phyloP scores from a whole-genome alignment of 1,140 invertebrate genomes.

The Thaumatotibia leucotreta region DNA sequence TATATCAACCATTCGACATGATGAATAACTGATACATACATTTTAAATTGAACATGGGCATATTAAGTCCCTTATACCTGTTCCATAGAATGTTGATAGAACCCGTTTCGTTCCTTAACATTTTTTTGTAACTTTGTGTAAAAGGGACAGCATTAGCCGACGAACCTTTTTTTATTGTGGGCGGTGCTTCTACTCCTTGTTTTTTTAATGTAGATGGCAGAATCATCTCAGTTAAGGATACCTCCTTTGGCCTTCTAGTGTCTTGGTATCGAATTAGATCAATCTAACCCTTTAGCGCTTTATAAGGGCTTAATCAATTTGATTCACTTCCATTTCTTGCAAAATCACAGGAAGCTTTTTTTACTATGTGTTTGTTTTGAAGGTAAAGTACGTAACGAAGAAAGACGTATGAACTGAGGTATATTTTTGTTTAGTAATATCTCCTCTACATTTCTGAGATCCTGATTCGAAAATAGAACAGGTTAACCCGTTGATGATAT shows the following conservation, averaged over 20 bases:
- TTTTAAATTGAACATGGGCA: no score
- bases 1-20: no score
- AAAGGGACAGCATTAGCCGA: background rate
- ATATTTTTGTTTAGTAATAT: background rate
- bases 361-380: background rate
- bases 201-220: background rate
- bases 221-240: background rate
- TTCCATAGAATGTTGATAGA: background rate
- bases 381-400: no score
- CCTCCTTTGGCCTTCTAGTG: background rate
- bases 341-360: background rate
- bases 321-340: background rate
- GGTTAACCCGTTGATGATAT: background rate
- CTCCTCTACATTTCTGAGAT: background rate
- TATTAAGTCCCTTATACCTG: background rate
- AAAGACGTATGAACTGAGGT: background rate
- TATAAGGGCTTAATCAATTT: background rate
- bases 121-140: background rate
- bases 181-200: background rate
- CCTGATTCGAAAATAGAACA: slow-evolving; percentile 11
- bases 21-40: no score
- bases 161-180: slow-evolving; percentile 1
- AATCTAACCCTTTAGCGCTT: background rate
- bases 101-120: background rate
- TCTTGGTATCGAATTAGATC: background rate